These are phyloP conservation scores for Nebria brevicollis DNA, from an alignment of 2,888 invertebrate genomes.

Conservation along the genomic window DNA sequence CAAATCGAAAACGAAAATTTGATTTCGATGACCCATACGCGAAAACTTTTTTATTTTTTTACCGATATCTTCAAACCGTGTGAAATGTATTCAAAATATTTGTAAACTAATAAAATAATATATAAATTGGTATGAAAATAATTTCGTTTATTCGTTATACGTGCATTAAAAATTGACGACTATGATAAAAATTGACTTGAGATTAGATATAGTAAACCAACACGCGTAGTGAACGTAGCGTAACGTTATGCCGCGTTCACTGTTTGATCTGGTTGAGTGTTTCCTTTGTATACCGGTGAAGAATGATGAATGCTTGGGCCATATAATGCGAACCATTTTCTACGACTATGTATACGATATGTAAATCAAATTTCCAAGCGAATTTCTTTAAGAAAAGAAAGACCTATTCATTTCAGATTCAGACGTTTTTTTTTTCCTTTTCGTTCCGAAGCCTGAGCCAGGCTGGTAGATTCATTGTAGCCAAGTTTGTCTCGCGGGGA, in stretches of 20 bases:
- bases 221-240: neutral
- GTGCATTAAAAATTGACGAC: constrained; percentile 44
- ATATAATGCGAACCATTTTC: constrained; percentile 43
- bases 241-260: neutral
- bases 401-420: constrained; percentile 54
- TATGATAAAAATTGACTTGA: constrained; percentile 39
- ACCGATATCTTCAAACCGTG: neutral
- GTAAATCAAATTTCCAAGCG: constrained; percentile 59
- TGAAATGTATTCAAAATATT: neutral
- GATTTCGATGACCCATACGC: constrained; percentile 37
- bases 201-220: constrained; percentile 31
- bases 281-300: constrained; percentile 33
- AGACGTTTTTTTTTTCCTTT: constrained; percentile 31
- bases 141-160: neutral
- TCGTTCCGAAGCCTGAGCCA: neutral
- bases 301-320: constrained; percentile 43
- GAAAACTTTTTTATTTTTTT: neutral
- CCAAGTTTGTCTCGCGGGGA: constrained; percentile 20
- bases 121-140: constrained; percentile 9
- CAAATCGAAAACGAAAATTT: constrained; percentile 34
- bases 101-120: constrained; percentile 2
- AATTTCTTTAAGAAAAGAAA: constrained; percentile 54
- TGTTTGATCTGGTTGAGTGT: constrained; percentile 30
- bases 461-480: constrained; percentile 19
- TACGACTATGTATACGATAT: constrained; percentile 53